Evolutionary conservation across 1,140 invertebrate species (phyloP), one percentile per base, ranked within the genome.

Genomic region (Ceratina calcarata): DNA sequence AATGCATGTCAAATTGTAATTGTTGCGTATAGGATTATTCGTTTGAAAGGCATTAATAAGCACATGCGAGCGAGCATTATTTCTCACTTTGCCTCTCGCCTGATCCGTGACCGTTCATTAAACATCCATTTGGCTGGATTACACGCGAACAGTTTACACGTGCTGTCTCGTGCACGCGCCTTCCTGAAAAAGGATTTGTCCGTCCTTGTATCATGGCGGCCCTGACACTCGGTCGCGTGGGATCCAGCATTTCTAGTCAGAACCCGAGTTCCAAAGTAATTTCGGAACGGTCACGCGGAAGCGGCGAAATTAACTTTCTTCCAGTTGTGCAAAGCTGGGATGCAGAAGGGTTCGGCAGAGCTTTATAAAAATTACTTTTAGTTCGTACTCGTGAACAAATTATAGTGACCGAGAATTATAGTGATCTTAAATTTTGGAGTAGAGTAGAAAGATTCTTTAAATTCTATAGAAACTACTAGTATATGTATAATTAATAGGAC

Each of bases 151-250:
- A 15, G 37, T 3, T 24, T 13, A 60, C 73, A 55, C 64, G 64
- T 76, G 73, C 20, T 22, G 55, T 27, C 66, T 12, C 32, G 20
- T 58, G n/a, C 73, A 76, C 73, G 73, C 64, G 73, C 73, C 20
- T 3, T 20, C 37, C 37, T n/a, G 8, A n/a, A 68, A 68, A 68
- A 49, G 32, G 65, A 49, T 37, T 15, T 18, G 32, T 4, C 62
- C 32, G 73, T 49, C 64, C 74, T 76, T 76, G 64, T 37, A 32
- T 37, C 74, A n/a, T 1, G 12, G 16, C 20, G 66, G 8, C 75
- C 75, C 67, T 78, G 75, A 78, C 75, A 71, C 67, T n/a, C 13
- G 6, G 37, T 45, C 37, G 37, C 37, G 37, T 45, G 13, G 6
- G 71, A 16, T 20, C 71, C 24, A 53, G 8, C n/a, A 32, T 10